Percentiles rank a stretch among this genome's conserved stretches.
These are phyloP conservation scores for Minunthozetes semirufus DNA, from an alignment of 2,888 invertebrate species.

Conservation along the genomic window DNA sequence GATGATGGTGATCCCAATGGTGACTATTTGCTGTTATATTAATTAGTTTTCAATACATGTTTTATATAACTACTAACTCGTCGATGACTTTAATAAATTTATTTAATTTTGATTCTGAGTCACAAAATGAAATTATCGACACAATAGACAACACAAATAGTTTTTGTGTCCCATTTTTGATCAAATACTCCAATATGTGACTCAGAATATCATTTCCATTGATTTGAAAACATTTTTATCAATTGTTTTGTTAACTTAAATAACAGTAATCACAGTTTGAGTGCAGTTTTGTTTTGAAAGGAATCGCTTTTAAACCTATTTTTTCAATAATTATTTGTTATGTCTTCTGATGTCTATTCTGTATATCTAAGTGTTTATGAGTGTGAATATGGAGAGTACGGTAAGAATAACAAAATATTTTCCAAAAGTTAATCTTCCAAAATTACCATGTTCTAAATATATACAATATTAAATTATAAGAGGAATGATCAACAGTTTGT, in stretches of 20 bases:
- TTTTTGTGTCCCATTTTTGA: slow-evolving; percentile 21
- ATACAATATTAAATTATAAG: no score
- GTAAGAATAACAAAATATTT: background rate
- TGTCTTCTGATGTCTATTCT: background rate
- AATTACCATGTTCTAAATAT: background rate
- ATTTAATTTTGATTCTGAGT: background rate
- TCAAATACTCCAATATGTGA: background rate
- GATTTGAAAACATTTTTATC: background rate
- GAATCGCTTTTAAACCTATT: no score
- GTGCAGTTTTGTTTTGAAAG: background rate
- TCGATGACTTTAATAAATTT: slow-evolving; percentile 3
- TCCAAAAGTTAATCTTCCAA: background rate
- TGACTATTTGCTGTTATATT: no score
- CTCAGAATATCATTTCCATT: background rate
- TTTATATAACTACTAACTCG: background rate
- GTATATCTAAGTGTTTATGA: slow-evolving; percentile 17
- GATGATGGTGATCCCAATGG: no score
- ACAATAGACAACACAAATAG: background rate
- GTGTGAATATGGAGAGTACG: slow-evolving; percentile 12
- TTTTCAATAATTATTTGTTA: background rate
- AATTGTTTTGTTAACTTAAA: background rate
- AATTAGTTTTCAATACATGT: background rate
- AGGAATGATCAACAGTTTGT: no score
- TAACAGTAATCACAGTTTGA: background rate
- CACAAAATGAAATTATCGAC: background rate